Evolutionary conservation across 2,797 vertebrate genomes (phyloP).

Genomic region (Silurus aristotelis): DNA sequence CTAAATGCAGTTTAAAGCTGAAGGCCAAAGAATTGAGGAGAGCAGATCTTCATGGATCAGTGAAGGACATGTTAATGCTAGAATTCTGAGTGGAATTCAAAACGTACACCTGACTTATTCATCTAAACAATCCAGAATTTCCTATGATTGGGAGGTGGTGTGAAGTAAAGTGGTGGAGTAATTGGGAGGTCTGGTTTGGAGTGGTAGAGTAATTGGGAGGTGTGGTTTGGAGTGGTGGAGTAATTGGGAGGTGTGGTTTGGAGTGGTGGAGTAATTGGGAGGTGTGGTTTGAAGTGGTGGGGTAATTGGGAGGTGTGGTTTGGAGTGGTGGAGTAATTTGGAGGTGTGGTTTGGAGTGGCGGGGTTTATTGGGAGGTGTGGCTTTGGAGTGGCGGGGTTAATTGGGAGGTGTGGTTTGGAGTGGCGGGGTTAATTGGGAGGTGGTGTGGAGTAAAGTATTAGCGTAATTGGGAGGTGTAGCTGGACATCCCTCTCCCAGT

Average conservation of each 20-base stretch:
- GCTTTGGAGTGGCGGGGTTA: too few species aligned
- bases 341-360: conserved; percentile 27
- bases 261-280: too few species aligned
- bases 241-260: too few species aligned
- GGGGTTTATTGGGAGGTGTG: conserved; percentile 18
- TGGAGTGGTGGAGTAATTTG: conserved; percentile 54
- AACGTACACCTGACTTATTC: neutral
- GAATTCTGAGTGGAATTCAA: conserved; percentile 24
- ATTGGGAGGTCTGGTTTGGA: too few species aligned
- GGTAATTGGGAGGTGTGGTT: conserved; percentile 57
- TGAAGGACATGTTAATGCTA: conserved; percentile 11
- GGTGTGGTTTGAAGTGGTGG: too few species aligned
- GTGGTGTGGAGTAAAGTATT: conserved; percentile 68
- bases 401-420: too few species aligned
- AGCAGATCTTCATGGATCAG: neutral
- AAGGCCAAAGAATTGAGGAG: conserved; percentile 41
- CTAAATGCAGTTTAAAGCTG: conserved; percentile 41
- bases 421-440: conserved; percentile 56
- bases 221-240: too few species aligned
- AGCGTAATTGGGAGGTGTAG: too few species aligned
- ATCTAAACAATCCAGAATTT: conserved; percentile 23
- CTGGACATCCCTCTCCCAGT: conserved; percentile 71
- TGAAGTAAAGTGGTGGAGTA: too few species aligned
- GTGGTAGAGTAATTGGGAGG: too few species aligned
- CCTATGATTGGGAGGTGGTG: neutral